phyloP scores from a whole-genome alignment of 2,797 vertebrate genomes.

The Zonotrichia albicollis region DNA sequence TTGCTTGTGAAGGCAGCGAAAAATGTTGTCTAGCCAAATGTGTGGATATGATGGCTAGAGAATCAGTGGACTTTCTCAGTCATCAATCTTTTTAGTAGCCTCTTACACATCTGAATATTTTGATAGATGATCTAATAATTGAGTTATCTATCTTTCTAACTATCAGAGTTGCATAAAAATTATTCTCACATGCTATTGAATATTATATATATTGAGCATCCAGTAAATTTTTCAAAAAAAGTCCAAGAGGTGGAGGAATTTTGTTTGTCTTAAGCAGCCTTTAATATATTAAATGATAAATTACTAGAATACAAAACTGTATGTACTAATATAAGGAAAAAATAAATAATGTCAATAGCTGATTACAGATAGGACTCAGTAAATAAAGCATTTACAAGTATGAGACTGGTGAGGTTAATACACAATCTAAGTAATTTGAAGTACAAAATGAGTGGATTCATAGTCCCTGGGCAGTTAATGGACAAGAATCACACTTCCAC shows the following conservation, averaged over 20 bases:
- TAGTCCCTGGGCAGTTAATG: not conserved
- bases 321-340: constrained; percentile 1
- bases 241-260: constrained; percentile 81
- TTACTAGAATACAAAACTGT: not conserved
- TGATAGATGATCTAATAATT: constrained; percentile 98
- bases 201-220: constrained; percentile 96
- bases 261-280: constrained; percentile 70
- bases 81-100: constrained; percentile 97
- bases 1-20: constrained; percentile 91
- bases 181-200: constrained; percentile 97
- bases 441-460: constrained; percentile 9
- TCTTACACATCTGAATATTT: constrained; percentile 88
- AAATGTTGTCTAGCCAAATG: constrained; percentile 93
- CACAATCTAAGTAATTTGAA: not conserved
- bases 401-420: not conserved
- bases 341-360: not conserved
- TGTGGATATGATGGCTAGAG: constrained; percentile 92
- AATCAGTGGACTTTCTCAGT: constrained; percentile 89
- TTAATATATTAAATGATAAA: constrained; percentile 56
- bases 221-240: constrained; percentile 91
- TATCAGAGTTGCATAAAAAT: constrained; percentile 99
- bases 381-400: constrained; percentile 49
- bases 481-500: constrained; percentile 27
- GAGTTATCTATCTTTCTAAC: constrained; percentile 99
- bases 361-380: not conserved